Base-by-base conservation (phyloP, 2,888 invertebrate species). In the Acrobasis suavella region DNA sequence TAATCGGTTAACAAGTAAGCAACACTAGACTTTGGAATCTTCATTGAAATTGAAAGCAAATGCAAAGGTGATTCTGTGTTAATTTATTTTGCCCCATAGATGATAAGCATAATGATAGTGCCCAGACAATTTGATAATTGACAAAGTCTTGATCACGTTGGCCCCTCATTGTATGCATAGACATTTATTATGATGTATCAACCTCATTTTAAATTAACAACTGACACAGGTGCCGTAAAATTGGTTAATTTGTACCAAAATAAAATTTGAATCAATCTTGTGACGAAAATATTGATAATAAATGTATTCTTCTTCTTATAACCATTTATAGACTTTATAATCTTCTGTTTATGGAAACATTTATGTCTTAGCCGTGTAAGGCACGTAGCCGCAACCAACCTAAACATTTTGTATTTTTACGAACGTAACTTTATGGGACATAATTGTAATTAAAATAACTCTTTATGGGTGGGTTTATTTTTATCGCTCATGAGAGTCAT, bases 361-460 rank as follows among this genome's bases (percentile, higher is more conserved):
- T 55, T 55, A 55, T 39, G 15, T 16, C 9, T 12, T 15, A 51
- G 8, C 54, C 38, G 22, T 32, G 37, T 8, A 9, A 9, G n/a
- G 15, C 17, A 37, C n/a, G 50, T 16, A 17, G 5, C 32, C 32
- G 32, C 42, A 42, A 14, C 42, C 42, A 12, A 42, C 6, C 38
- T 14, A 10, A 54, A 37, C 37, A 7, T 9, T 10, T 55, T 10
- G 42, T 42, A n/a, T 55, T 54, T 54, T n/a, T 37, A 32, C 12
- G 9, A 38, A 51, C 51, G 2, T 2, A 37, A 37, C 15, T 55
- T 55, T 55, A 38, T 55, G 15, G 38, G 15, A 55, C 54, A 55
- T 55, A 38, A 55, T 55, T 55, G 38, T 38, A 55, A 55, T 55
- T 55, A 55, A 38, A 55, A 39, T 38, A 55, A 55, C 54, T 16